These are phyloP conservation scores for Oncorhynchus kisutch DNA, from an alignment of 2,113 vertebrate species.

Conservation along the genomic window DNA sequence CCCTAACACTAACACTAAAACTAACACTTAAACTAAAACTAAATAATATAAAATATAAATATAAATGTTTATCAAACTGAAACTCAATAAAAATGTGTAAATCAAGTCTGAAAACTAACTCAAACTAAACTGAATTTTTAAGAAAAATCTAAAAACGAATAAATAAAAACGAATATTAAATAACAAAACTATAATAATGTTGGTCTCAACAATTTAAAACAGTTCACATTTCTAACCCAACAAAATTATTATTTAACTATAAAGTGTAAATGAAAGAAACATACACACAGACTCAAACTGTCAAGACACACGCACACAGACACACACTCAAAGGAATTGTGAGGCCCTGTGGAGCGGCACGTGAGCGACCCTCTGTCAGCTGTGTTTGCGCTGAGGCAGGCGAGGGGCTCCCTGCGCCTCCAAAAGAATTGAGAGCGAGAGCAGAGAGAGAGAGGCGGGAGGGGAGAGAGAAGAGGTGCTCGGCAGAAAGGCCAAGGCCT, in stretches of 20 bases:
- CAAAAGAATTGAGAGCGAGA: slow-evolving; percentile 46
- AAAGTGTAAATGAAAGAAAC: slow-evolving; percentile 49
- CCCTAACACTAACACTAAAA: no score
- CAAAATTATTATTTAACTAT: slow-evolving; percentile 11
- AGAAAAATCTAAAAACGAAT: no score
- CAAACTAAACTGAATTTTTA: no score
- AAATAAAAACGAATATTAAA: no score
- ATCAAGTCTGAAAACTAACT: no score
- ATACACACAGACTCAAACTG: slow-evolving; percentile 6
- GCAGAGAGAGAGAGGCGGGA: slow-evolving; percentile 12
- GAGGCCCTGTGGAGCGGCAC: slow-evolving; percentile 70
- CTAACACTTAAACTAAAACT: no score
- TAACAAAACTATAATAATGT: no score
- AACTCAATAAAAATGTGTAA: no score
- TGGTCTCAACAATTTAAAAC: no score
- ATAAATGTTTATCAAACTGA: no score
- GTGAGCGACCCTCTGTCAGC: slow-evolving; percentile 79
- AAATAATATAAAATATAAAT: no score
- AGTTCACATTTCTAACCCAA: no score
- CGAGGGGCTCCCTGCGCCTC: slow-evolving; percentile 62
- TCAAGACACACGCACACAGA: background rate
- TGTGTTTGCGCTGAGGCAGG: slow-evolving; percentile 78
- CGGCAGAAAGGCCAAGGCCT: slow-evolving; percentile 65
- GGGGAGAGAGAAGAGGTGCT: slow-evolving; percentile 36
- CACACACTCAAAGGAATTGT: slow-evolving; percentile 55